Conservation (phyloP, 2,888 invertebrate genomes). For the Aphidoletes aphidimyza region DNA sequence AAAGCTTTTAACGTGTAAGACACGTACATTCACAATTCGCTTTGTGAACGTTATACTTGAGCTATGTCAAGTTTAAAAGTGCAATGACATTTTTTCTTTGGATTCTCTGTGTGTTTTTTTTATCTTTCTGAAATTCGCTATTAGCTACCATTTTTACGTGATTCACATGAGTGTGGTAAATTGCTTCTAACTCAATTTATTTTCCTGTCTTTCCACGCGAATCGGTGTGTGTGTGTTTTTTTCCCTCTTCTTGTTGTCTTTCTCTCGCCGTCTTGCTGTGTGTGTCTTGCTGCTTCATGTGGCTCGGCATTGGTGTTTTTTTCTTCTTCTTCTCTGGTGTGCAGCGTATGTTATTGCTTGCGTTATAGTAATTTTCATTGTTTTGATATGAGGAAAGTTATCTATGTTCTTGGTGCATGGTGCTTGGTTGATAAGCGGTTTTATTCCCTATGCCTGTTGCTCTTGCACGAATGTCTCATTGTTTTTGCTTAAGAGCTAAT, state of each 20-base stretch:
- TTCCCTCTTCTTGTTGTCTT: not conserved
- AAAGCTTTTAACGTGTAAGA: not conserved
- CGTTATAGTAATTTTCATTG: not conserved
- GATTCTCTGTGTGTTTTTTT: too few species aligned
- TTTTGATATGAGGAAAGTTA: conserved; percentile 35
- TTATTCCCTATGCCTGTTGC: not conserved
- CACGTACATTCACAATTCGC: conserved; percentile 25
- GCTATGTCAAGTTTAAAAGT: conserved; percentile 51
- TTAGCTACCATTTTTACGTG: conserved; percentile 46
- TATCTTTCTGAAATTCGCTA: not conserved
- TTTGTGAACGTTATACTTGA: conserved; percentile 49
- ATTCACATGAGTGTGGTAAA: conserved; percentile 42
- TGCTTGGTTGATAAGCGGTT: conserved; percentile 17
- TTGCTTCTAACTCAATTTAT: conserved; percentile 46
- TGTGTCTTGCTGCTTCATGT: too few species aligned
- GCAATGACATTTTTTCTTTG: conserved; percentile 44
- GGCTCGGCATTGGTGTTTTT: not conserved
- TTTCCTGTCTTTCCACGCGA: conserved; percentile 19
- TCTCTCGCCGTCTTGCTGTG: not conserved
- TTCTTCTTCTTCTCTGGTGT: too few species aligned
- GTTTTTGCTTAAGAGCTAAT: not conserved
- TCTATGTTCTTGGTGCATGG: conserved; percentile 35
- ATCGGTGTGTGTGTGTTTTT: not conserved
- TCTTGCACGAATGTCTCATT: not conserved
- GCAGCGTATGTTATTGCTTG: not conserved